Evolutionary conservation across 2,113 vertebrate species (phyloP).

Genomic region (Marcusenius ussheri): DNA sequence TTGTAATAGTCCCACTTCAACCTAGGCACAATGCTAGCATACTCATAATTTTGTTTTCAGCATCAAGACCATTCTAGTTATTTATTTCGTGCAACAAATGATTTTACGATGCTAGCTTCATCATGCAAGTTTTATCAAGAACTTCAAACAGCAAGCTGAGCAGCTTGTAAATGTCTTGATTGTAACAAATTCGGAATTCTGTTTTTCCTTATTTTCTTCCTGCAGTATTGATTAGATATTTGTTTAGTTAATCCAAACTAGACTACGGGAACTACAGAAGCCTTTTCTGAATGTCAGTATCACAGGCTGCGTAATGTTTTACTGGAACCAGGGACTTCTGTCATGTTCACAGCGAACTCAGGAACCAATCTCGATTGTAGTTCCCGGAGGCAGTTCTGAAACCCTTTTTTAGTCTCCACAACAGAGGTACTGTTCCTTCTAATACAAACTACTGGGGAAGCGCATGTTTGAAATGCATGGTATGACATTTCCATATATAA

Average conservation of each 20-base stretch:
- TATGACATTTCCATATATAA: not conserved
- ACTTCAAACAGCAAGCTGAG: not conserved
- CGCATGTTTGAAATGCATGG: not conserved
- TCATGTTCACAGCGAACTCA: not conserved
- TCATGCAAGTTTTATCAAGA: not conserved
- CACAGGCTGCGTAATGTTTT: not conserved
- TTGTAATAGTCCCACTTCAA: not conserved
- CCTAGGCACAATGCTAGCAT: not conserved
- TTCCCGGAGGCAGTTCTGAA: not conserved
- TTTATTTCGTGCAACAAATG: not conserved
- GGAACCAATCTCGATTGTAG: not conserved
- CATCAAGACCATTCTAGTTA: not conserved
- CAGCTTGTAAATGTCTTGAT: not conserved
- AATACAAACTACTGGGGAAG: not conserved
- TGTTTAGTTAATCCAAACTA: not conserved
- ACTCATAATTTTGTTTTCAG: not conserved
- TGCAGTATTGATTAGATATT: not conserved
- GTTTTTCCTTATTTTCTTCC: not conserved
- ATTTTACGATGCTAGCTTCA: not conserved
- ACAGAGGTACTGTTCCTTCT: not conserved
- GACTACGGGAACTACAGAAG: not conserved
- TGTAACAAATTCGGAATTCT: not conserved
- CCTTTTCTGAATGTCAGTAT: not conserved
- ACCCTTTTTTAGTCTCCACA: not conserved
- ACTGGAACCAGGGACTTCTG: not conserved